phyloP scores from a whole-genome alignment of 2,797 vertebrate species.

The Chelon auratus region DNA sequence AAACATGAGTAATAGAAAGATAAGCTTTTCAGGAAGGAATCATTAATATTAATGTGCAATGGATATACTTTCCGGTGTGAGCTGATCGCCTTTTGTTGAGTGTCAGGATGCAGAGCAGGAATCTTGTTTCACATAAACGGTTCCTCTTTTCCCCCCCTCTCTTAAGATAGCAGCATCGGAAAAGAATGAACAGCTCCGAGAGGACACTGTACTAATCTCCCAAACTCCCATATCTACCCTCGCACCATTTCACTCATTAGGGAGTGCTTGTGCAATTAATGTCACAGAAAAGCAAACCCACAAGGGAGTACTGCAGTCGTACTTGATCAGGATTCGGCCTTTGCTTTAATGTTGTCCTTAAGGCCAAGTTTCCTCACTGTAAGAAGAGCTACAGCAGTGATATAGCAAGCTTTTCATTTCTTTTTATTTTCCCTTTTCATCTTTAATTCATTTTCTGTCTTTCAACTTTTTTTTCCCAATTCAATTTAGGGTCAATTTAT shows the following conservation, averaged over 20 bases:
- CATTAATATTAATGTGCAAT: constrained; percentile 4
- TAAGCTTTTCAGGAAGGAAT: constrained; percentile 6
- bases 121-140: constrained; percentile 7
- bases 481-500: not conserved
- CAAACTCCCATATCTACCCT: constrained; percentile 10
- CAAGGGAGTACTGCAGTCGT: constrained; percentile 21
- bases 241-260: constrained; percentile 43
- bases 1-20: constrained; percentile 16
- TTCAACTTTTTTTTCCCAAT: not conserved
- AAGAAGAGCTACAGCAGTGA: constrained; percentile 15
- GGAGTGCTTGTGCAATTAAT: constrained; percentile 30
- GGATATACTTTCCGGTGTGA: constrained; percentile 16
- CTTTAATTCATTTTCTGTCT: not conserved
- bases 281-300: constrained; percentile 21
- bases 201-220: constrained; percentile 9
- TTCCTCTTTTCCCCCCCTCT: not conserved
- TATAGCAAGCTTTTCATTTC: not conserved
- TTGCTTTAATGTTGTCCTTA: constrained; percentile 49
- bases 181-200: not conserved
- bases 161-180: not conserved
- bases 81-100: not conserved
- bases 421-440: not conserved
- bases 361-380: constrained; percentile 36
- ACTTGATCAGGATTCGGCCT: constrained; percentile 39
- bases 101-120: not conserved